Evolutionary conservation across 2,888 invertebrate species (phyloP), one percentile per base, ranked within the genome.

Genomic region (Alentia gelatinosa): DNA sequence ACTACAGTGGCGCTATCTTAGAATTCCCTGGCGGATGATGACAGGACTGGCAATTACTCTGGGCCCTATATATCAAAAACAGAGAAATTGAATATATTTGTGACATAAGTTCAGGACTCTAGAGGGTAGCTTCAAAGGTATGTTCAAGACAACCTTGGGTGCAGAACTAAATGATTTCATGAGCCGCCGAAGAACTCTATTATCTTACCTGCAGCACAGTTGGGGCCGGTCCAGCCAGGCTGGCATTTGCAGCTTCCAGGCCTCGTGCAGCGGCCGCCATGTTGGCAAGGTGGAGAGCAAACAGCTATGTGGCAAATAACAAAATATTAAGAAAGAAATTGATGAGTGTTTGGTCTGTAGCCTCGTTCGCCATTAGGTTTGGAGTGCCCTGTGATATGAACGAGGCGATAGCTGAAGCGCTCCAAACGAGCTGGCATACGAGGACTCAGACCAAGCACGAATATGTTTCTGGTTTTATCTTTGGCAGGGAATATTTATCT

Each of bases 221-320:
- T 30, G n/a, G 40, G 68, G 40, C 90, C 90, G 0, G 47, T 75
- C 75, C 79, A 90, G 9, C 75, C 90, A 23, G 33, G 42, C 40
- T 26, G 90, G 42, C 90, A 90, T 33, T 40, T 33, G 35, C 90
- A 90, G 39, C 33, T 5, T 30, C 42, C 75, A 19, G 90, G 90
- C 19, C 75, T 23, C 39, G 35, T 26, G 35, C 90, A 90, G 9
- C 42, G 74, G 4, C 90, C 90, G 0, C 79, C 75, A 47, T 90
- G 39, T 12, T 75, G 75, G n/a, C 90, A 90, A 12, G 74, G 90
- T 5, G 40, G 90, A 1, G 40, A 15, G 26, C 90, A 90, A 26
- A 90, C 23, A 9, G 90, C 90, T 90, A 37, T 12, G 15, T 15
- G 47, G 15, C 47, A 42, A 7, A 42, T n/a, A n/a, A n/a, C n/a